These are phyloP conservation scores for Trachurus trachurus DNA, from an alignment of 2,797 vertebrate species.

Conservation along the genomic window DNA sequence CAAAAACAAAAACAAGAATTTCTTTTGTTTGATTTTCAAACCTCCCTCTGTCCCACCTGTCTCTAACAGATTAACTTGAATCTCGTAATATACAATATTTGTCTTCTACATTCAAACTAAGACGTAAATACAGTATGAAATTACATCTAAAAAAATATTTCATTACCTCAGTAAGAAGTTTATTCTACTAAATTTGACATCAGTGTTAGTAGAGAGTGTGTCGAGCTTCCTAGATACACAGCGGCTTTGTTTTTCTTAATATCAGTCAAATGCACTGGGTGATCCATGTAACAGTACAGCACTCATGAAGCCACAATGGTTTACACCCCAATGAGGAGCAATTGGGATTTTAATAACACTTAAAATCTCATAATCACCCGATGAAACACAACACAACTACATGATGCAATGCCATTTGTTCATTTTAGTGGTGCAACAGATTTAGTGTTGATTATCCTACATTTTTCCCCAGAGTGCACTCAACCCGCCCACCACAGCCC, in stretches of 20 bases:
- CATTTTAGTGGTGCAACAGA: conserved; percentile 62
- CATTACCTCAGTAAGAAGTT: background rate
- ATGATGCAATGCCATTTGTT: conserved; percentile 57
- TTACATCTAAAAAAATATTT: background rate
- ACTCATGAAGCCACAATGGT: background rate
- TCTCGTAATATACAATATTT: too few species aligned
- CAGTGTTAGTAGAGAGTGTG: background rate
- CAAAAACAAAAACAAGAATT: background rate
- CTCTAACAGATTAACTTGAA: too few species aligned
- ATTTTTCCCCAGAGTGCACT: conserved; percentile 70
- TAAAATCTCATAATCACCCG: conserved; percentile 56
- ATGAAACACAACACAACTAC: conserved; percentile 46
- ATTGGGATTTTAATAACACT: conserved; percentile 45
- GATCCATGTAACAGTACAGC: conserved; percentile 13
- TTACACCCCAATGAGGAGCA: conserved; percentile 19
- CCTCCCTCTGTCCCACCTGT: too few species aligned
- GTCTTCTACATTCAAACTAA: too few species aligned
- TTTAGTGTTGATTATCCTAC: conserved; percentile 73
- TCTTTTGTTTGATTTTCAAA: background rate
- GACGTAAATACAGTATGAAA: too few species aligned
- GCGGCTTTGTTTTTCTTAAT: background rate
- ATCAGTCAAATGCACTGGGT: background rate
- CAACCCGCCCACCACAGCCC: conserved; percentile 62
- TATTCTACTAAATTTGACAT: background rate
- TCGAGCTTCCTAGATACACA: background rate